Evolutionary conservation across 2,888 invertebrate genomes (phyloP).

Genomic region (Andrena marginata): DNA sequence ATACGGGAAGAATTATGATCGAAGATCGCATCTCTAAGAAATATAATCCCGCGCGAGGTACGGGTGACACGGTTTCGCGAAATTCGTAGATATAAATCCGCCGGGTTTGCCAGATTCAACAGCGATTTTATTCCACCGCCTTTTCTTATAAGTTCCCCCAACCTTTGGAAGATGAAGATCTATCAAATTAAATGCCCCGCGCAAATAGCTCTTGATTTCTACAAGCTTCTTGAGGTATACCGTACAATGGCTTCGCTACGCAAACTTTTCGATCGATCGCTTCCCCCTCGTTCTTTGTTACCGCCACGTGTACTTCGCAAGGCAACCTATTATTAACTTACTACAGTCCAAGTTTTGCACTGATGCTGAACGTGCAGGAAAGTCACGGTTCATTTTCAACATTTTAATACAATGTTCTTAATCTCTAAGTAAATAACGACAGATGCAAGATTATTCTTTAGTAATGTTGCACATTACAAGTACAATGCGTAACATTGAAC

Average conservation of each 20-base stretch:
- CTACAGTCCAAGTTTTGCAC: slow-evolving; percentile 31
- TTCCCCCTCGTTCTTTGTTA: slow-evolving; percentile 37
- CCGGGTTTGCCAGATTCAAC: not conserved
- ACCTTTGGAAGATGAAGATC: not conserved
- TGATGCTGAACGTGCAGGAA: slow-evolving; percentile 1
- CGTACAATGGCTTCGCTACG: not conserved
- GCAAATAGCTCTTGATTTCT: slow-evolving; percentile 5
- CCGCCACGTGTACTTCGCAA: slow-evolving; percentile 49
- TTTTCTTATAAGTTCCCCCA: not conserved
- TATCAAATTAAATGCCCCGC: slow-evolving; percentile 19
- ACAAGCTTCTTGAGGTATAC: not conserved
- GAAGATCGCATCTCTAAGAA: slow-evolving; percentile 17
- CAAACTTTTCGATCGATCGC: slow-evolving; percentile 36
- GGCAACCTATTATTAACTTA: slow-evolving; percentile 47
- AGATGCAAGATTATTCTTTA: no score
- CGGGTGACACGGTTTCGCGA: slow-evolving; percentile 17
- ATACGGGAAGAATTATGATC: slow-evolving; percentile 27
- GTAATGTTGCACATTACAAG: no score
- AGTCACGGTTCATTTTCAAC: not conserved
- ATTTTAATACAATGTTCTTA: no score
- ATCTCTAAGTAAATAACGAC: no score
- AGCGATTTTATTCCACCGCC: not conserved
- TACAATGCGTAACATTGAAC: no score
- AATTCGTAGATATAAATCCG: slow-evolving; percentile 16
- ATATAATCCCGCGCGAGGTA: slow-evolving; percentile 26